Base-by-base conservation (phyloP, 2,888 invertebrate species). In the Lepidochrysops patricia region DNA sequence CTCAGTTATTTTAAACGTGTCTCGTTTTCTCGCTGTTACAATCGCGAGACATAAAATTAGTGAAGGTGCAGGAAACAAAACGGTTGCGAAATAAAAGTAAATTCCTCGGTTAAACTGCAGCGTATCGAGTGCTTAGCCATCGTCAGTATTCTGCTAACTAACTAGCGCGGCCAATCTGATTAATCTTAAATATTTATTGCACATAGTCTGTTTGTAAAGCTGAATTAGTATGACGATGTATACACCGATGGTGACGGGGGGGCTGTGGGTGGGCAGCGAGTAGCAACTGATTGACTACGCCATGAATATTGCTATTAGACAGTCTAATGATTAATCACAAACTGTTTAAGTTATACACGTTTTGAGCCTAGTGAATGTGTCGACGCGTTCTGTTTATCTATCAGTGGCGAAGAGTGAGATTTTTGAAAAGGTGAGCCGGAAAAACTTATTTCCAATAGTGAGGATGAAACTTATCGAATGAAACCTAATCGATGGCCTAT, bases 121-220 rank as follows among this genome's bases (percentile, higher is more conserved):
- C 66, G 70, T 69, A 66, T 67, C 67, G 68, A 68, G 70, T 72
- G 68, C 70, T 73, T 70, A 72, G 68, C 64, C 70, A 68, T 77
- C 73, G 80, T 88, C 86, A 83, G 85, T 86, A 88, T 86, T 86
- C 88, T 61, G 64, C 64, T 66, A 67, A 64, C 70, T 76, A 84
- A 80, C 80, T 73, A 79, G 78, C 71, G 70, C 72, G 72, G 69
- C 73, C 80, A 82, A 88, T 88, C 89, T 80, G 87, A 87, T 87
- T 84, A 84, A 86, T 86, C 84, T 86, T 84, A 87, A 88, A 88
- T 89, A 89, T 88, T 89, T 88, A 89, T 88, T 89, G 84, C 84
- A 79, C 84, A 87, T 77, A 79, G 79, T 76, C 76, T 73, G 79
- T 79, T 81, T 80, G 83, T 76, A 82, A 77, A 76, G 75, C 67